Percentiles rank a stretch among this genome's conserved stretches.
These are phyloP conservation scores for Syrphus vitripennis DNA, from an alignment of 2,888 invertebrate species.

Conservation along the genomic window DNA sequence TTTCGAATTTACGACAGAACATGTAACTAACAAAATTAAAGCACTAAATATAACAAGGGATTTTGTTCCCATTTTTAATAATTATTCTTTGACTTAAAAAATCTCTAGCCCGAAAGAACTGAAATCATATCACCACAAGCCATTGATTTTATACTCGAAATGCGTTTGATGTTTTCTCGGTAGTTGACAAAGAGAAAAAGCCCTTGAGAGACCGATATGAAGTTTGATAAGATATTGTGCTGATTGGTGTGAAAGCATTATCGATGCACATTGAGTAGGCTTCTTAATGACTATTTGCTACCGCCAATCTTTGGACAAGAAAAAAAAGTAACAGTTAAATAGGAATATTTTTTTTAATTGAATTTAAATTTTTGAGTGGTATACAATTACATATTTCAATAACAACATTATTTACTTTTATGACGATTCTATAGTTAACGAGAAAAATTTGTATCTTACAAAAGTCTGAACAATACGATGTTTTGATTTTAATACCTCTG, in stretches of 20 bases:
- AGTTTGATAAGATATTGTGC: slow-evolving; percentile 61
- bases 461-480: not conserved
- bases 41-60: slow-evolving; percentile 26
- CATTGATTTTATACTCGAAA: slow-evolving; percentile 56
- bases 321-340: not conserved
- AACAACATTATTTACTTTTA: slow-evolving; percentile 11
- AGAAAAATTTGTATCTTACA: not conserved
- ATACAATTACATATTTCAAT: not conserved
- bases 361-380: not conserved
- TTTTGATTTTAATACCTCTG: not conserved
- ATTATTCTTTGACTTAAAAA: not conserved
- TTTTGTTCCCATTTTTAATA: slow-evolving; percentile 22
- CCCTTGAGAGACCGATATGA: slow-evolving; percentile 61
- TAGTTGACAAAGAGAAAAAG: slow-evolving; percentile 38
- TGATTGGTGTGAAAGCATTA: slow-evolving; percentile 44
- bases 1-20: slow-evolving; percentile 35
- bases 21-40: not conserved
- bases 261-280: slow-evolving; percentile 33
- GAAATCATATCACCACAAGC: slow-evolving; percentile 7
- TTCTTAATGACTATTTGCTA: slow-evolving; percentile 52
- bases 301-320: slow-evolving; percentile 17
- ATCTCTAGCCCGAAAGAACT: slow-evolving; percentile 25
- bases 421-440: not conserved
- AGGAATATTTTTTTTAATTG: slow-evolving; percentile 26
- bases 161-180: slow-evolving; percentile 43